These are phyloP conservation scores for Limnothrissa miodon DNA, from an alignment of 2,113 vertebrate species.

Conservation along the genomic window DNA sequence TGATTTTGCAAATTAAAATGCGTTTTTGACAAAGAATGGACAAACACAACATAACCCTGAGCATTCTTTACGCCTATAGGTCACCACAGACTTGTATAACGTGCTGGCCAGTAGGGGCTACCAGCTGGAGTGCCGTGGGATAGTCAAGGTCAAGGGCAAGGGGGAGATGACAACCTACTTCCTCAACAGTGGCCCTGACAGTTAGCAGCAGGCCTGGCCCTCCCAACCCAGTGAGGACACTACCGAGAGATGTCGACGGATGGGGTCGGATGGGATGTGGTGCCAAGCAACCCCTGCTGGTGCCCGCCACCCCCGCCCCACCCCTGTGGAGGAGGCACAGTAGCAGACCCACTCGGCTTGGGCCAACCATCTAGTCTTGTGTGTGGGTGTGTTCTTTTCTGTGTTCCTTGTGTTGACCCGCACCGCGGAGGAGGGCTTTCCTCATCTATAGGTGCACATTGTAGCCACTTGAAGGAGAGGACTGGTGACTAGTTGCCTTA, in stretches of 20 bases:
- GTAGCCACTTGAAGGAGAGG: slow-evolving; percentile 60
- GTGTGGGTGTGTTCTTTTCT: background rate
- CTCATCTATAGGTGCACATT: slow-evolving; percentile 43
- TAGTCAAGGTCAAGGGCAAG: slow-evolving; percentile 96
- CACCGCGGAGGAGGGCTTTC: slow-evolving; percentile 49
- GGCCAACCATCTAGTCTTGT: slow-evolving; percentile 25
- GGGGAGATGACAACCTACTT: slow-evolving; percentile 98
- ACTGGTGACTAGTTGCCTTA: slow-evolving; percentile 67
- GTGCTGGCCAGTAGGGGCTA: slow-evolving; percentile 91
- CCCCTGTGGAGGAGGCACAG: slow-evolving; percentile 27
- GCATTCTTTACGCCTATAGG: slow-evolving; percentile 65
- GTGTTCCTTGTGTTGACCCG: slow-evolving; percentile 31
- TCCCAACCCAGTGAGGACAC: background rate
- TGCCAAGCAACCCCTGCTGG: background rate
- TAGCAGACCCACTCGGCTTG: background rate
- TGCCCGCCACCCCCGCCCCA: background rate
- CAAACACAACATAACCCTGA: background rate
- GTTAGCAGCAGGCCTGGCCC: slow-evolving; percentile 70
- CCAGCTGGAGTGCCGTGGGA: slow-evolving; percentile 86
- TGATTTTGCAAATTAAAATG: background rate
- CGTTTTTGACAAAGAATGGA: background rate
- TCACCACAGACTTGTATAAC: slow-evolving; percentile 91
- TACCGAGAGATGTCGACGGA: slow-evolving; percentile 39
- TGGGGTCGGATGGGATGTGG: slow-evolving; percentile 42
- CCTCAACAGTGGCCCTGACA: slow-evolving; percentile 85